Conservation (phyloP, 2,888 invertebrate species). For the Trachelus tabidus region DNA sequence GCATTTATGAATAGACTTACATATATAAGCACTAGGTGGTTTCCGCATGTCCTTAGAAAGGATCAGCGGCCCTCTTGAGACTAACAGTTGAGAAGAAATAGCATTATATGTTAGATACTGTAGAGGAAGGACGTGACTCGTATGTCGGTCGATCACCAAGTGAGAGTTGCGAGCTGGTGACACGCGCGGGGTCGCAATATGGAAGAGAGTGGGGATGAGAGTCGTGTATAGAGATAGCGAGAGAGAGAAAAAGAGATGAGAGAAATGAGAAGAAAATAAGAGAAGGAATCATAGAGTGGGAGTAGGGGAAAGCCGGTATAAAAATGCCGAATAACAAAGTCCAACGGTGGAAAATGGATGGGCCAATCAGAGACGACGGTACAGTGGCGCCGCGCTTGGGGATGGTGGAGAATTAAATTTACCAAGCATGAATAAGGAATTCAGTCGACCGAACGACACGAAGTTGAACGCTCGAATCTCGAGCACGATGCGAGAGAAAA, state of each 20-base stretch:
- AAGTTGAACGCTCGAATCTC: slow-evolving; percentile 32
- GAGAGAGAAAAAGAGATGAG: background rate
- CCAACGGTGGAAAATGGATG: background rate
- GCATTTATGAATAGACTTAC: background rate
- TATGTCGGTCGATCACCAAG: slow-evolving; percentile 9
- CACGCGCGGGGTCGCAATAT: slow-evolving; percentile 4
- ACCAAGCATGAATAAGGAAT: background rate
- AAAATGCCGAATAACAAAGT: background rate
- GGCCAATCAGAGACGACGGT: background rate
- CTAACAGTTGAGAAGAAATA: background rate
- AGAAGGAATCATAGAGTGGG: slow-evolving; percentile 1
- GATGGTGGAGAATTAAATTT: background rate
- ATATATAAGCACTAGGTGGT: background rate
- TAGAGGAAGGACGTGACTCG: background rate
- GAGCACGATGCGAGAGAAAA: slow-evolving; percentile 36
- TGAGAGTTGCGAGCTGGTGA: background rate
- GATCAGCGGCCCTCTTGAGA: background rate
- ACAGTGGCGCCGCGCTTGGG: background rate
- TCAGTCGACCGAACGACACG: slow-evolving; percentile 48
- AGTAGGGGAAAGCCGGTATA: slow-evolving; percentile 1
- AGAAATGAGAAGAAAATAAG: background rate
- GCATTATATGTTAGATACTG: background rate
- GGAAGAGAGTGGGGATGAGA: background rate
- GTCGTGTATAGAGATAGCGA: background rate
- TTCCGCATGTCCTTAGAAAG: background rate